These are phyloP conservation scores for Cyclophora albipunctata DNA, from an alignment of 2,888 invertebrate species.

Conservation along the genomic window DNA sequence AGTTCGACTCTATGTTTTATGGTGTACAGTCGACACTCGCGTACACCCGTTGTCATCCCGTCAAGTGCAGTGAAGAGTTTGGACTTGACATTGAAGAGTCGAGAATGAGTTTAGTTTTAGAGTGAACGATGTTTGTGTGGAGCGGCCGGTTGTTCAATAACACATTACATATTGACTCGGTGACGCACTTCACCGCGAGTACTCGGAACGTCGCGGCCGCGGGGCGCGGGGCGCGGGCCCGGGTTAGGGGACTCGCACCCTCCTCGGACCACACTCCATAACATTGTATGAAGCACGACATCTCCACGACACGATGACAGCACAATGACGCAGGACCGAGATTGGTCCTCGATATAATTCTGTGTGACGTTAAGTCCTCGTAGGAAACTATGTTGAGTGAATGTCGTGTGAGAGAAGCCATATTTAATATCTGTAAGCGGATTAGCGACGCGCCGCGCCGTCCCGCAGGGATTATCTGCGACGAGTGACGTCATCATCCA, in stretches of 20 bases:
- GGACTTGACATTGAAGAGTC: not conserved
- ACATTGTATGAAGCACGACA: too few relatives aligned
- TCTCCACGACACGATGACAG: too few relatives aligned
- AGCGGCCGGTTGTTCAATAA: not conserved
- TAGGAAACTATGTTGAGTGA: not conserved
- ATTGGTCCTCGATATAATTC: not conserved
- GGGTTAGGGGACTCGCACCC: too few relatives aligned
- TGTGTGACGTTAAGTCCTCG: not conserved
- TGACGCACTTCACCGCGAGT: too few relatives aligned
- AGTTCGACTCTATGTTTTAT: not conserved
- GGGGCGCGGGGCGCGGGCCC: too few relatives aligned
- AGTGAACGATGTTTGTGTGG: not conserved
- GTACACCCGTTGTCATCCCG: not conserved
- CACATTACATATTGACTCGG: too few relatives aligned
- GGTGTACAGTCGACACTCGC: not conserved
- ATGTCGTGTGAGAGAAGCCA: not conserved
- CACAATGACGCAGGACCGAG: too few relatives aligned
- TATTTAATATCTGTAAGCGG: not conserved
- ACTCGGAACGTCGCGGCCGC: too few relatives aligned
- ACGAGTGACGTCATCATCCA: too few relatives aligned
- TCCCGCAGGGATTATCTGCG: too few relatives aligned
- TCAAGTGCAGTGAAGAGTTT: not conserved
- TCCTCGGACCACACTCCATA: too few relatives aligned
- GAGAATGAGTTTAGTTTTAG: not conserved
- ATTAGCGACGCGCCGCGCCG: not conserved